Evolutionary conservation across 2,888 invertebrate species (phyloP), one percentile per base, ranked within the genome.

Genomic region (Dryomyza anilis): DNA sequence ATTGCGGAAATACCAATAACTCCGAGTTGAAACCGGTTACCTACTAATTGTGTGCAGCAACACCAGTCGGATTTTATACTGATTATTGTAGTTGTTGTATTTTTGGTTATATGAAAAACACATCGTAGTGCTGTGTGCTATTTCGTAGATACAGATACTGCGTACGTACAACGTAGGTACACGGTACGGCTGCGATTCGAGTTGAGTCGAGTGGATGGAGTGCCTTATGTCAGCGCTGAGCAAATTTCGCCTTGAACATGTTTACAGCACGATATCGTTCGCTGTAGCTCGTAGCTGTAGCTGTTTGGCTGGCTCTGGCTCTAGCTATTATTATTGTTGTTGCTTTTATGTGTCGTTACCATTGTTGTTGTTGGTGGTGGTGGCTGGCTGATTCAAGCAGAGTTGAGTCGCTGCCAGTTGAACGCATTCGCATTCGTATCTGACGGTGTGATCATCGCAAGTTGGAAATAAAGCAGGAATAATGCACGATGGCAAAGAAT

Each of bases 201-300:
- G n/a, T n/a, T n/a, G n/a, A n/a, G n/a, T n/a, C n/a, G n/a, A n/a
- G n/a, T n/a, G n/a, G n/a, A n/a, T 60, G 59, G 58, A 59, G 68
- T 57, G 60, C 30, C 66, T 67, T 58, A 45, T 52, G 57, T 65
- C 50, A 43, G 71, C 69, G 68, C 65, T 66, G 66, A 69, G 72
- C 72, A 69, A 73, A 76, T 78, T 80, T 79, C 72, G 79, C 79
- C 80, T 79, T 79, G 79, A 79, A 79, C 61, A 53, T 61, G 52
- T 53, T 61, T 53, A n/a, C 39, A n/a, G 39, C 39, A 39, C 39
- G 39, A 39, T n/a, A 5, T n/a, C 39, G 39, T 39, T 39, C 39
- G 14, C 39, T 14, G 39, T 14, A 39, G 14, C 39, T 39, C 39
- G 12, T 39, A 33, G 6, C 12, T 33, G 7, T 33, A 12, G 6